Evolutionary conservation across 2,797 vertebrate genomes (phyloP).

Genomic region (Lacerta bilineata): DNA sequence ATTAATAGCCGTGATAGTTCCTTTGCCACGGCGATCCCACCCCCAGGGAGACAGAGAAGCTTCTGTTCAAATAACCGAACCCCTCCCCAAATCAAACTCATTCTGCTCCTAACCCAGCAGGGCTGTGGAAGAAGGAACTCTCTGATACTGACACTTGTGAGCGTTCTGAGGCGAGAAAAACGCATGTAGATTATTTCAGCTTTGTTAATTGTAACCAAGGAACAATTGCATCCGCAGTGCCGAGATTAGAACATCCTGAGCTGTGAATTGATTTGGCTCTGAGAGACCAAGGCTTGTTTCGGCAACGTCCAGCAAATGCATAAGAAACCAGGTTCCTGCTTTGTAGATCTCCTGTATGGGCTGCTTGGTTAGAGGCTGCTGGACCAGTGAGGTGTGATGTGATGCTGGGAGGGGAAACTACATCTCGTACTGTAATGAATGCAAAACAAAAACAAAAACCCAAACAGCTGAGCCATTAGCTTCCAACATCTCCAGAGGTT

Average conservation of each 20-base stretch:
- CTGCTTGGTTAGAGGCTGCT: neutral
- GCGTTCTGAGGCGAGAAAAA: neutral
- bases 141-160: neutral
- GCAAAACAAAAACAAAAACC: neutral
- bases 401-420: neutral
- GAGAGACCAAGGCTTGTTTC: neutral
- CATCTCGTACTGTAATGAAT: neutral
- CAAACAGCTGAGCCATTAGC: neutral
- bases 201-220: neutral
- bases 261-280: neutral
- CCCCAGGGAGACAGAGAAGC: neutral
- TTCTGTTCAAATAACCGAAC: neutral
- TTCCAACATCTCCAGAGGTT: neutral
- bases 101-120: neutral
- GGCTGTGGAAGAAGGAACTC: neutral
- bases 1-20: conserved; percentile 28
- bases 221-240: neutral
- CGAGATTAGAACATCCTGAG: neutral
- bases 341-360: neutral
- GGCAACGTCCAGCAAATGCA: neutral
- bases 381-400: neutral
- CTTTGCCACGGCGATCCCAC: neutral
- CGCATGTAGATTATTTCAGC: neutral
- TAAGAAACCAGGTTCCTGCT: neutral
- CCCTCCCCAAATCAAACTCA: conserved; percentile 6